Conservation (phyloP, 1,140 invertebrate species). For the Achroia grisella region DNA sequence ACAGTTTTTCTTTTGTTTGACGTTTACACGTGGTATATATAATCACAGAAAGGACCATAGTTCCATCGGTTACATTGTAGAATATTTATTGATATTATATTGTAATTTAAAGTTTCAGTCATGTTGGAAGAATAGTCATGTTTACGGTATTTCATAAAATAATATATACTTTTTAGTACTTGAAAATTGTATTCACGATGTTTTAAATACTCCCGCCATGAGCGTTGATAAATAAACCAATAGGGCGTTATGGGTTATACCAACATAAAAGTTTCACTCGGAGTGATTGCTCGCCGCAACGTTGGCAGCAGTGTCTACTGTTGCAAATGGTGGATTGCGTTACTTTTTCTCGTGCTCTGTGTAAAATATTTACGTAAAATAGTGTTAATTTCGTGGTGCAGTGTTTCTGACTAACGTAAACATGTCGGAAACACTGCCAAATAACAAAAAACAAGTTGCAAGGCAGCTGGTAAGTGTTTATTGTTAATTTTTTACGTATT, state of each 20-base stretch:
- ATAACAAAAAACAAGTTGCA: constrained; percentile 69
- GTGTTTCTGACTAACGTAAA: constrained; percentile 67
- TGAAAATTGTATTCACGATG: constrained; percentile 22
- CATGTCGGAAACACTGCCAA: constrained; percentile 74
- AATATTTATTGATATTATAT: too few species aligned
- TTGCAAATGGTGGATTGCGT: constrained; percentile 74
- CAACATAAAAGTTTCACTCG: constrained; percentile 47
- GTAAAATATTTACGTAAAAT: constrained; percentile 75
- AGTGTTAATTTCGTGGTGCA: constrained; percentile 66
- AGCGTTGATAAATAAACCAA: constrained; percentile 56
- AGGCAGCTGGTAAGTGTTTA: constrained; percentile 72
- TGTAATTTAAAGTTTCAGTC: too few species aligned
- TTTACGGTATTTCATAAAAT: too few species aligned
- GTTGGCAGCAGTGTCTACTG: constrained; percentile 70
- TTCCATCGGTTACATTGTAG: too few species aligned
- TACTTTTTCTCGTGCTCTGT: constrained; percentile 72
- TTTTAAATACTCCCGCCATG: constrained; percentile 47
- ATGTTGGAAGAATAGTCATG: too few species aligned
- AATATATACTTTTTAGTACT: too few species aligned
- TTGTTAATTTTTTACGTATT: constrained; percentile 68
- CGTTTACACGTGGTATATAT: too few species aligned
- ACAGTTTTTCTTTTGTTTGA: too few species aligned
- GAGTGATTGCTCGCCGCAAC: constrained; percentile 51
- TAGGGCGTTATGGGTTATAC: constrained; percentile 31
- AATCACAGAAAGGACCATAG: too few species aligned